Base-by-base conservation (phyloP, 1,140 invertebrate genomes). In the Drosophila seguyi region DNA sequence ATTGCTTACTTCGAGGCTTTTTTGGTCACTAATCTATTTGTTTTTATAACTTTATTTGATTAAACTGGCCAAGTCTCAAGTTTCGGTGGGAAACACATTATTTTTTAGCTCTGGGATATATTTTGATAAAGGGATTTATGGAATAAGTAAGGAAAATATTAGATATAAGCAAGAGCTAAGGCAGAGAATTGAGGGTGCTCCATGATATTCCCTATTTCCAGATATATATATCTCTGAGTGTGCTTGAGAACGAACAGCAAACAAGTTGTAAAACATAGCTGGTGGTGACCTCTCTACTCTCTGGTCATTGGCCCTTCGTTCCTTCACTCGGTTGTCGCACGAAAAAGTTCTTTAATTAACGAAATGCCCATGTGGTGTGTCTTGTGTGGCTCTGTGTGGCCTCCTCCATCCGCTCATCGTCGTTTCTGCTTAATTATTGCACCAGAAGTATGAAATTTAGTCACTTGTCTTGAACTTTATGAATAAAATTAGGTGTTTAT, bases 221-320 rank as follows among this genome's bases (percentile, higher is more conserved):
- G 20, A 38, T 34, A 38, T 34, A 38, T n/a, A 44, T 55, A 34
- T 39, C 36, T 31, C 6, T 55, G 31, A 34, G 20, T 39, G n/a
- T 36, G 13, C 18, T 7, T 16, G 25, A 60, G 16, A 22, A 16
- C 18, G 18, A 55, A 25, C 20, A n/a, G 45, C 72, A 72, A 72
- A 47, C 78, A 66, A 72, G 18, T 39, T 38, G 36, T 25, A 39
- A 50, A 22, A 61, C 11, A 38, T 50, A 38, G 27, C 50, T 48
- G 59, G 22, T 55, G 58, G 56, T 83, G 80, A 83, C 77, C 77
- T 66, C 63, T 75, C 57, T 59, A n/a, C n/a, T 25, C 65, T 16
- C 44, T 85, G 76, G 81, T 83, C 72, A 73, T 65, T 85, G 72
- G 57, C 78, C 81, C 31, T 34, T 52, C 48, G 29, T 34, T 50